Conservation (phyloP, 1,140 invertebrate genomes). For the Oryctes rhinoceros region DNA sequence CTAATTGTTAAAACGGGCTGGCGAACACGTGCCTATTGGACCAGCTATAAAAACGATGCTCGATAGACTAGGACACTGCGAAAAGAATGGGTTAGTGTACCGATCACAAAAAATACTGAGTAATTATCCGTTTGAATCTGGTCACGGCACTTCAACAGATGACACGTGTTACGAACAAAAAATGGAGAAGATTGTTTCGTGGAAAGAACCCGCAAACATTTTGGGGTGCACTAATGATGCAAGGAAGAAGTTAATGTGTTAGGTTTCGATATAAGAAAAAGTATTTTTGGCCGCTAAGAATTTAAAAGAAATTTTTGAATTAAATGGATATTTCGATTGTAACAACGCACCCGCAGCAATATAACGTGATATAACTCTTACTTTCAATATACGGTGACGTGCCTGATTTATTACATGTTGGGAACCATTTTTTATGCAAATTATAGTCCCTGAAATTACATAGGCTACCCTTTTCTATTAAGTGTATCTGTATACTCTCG, state of each 20-base stretch:
- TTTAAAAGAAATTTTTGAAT: background rate
- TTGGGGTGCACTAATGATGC: conserved; percentile 15
- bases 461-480: conserved; percentile 7
- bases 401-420: conserved; percentile 25
- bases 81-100: conserved; percentile 11
- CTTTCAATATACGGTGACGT: conserved; percentile 5
- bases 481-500: background rate
- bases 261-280: background rate
- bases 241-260: background rate
- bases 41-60: conserved; percentile 15
- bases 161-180: conserved; percentile 39
- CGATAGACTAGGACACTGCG: background rate
- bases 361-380: background rate
- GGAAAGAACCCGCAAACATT: background rate
- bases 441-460: conserved; percentile 12
- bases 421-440: conserved; percentile 25
- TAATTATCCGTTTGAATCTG: conserved; percentile 22
- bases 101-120: conserved; percentile 41
- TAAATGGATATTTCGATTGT: no score
- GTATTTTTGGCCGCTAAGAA: no score
- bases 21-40: conserved; percentile 39
- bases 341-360: background rate
- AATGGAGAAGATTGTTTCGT: background rate
- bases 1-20: conserved; percentile 41
- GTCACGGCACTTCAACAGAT: conserved; percentile 34